Evolutionary conservation across 2,888 invertebrate species (phyloP), one percentile per base, ranked within the genome.

Genomic region (Tinea semifulvella): DNA sequence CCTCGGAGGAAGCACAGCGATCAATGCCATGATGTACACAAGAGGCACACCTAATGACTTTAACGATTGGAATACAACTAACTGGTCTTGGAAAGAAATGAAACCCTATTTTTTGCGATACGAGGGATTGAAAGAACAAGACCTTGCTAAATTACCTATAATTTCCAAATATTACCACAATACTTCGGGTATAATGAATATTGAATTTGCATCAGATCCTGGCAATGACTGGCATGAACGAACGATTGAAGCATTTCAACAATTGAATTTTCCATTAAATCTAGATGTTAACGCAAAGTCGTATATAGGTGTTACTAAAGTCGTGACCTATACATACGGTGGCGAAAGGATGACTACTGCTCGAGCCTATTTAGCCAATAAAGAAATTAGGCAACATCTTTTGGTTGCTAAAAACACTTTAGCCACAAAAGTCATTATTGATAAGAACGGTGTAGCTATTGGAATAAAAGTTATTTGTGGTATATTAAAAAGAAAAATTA

Each of bases 1-100:
- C 46, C 67, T 88, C 54, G 87, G 87, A 20, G 88, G 88, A 5
- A 82, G 83, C 0, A 84, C 85, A 40, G 74, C 82, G 2, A 68
- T 86, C 14, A 88, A 87, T 56, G 85, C 82, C 35, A 86, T 87
- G 82, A 65, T 87, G 43, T 86, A 85, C 54, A 67, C 86, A 3
- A 72, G 84, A 27, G 87, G 86, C 0, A 83, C 81, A 52, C 66
- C 60, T 1, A 56, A 60, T 5, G 85, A 87, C 54, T 88, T 79
- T 49, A 67, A 83, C 39, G 60, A 67, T 42, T 88, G 88, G 87
- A 70, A 77, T 39, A 57, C 59, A 1, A 84, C 85, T 8, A 85
- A 85, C 50, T 26, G 52, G 1, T 80, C 79, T 3, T 86, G 86
- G 86, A 67, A 70, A 26, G 26, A 26, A 3, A 26, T 26, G 26